Evolutionary conservation across 2,797 vertebrate genomes (phyloP).

Genomic region (Myiotriccus ornatus): DNA sequence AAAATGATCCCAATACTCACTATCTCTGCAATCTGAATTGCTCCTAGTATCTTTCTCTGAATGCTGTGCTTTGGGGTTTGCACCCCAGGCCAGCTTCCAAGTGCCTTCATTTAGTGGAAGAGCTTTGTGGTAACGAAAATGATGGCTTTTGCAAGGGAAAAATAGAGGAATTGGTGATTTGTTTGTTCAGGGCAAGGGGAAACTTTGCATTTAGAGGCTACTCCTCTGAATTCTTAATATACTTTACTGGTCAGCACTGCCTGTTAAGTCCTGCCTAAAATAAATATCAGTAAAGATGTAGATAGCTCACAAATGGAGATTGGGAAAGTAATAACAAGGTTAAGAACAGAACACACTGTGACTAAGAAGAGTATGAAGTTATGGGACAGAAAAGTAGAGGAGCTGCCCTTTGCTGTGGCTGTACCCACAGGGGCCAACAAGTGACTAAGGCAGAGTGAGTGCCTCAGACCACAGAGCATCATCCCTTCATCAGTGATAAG

Average conservation of each 20-base stretch:
- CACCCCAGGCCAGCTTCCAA: no score
- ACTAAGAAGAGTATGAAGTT: neutral
- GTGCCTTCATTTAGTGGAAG: neutral
- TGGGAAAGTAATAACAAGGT: neutral
- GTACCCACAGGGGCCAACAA: neutral
- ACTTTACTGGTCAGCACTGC: neutral
- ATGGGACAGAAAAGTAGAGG: neutral
- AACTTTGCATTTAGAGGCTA: neutral
- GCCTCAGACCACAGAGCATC: neutral
- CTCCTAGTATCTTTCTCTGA: neutral
- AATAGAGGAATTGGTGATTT: neutral
- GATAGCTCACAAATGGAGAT: neutral
- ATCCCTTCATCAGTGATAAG: neutral
- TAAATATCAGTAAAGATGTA: neutral
- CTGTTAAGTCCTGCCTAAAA: neutral
- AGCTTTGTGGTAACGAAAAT: neutral
- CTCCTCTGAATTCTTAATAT: neutral
- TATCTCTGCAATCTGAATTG: neutral
- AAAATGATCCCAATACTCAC: neutral
- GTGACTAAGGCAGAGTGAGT: neutral
- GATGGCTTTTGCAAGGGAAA: neutral
- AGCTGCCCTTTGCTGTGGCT: neutral
- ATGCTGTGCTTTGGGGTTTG: no score
- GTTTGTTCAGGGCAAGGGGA: neutral
- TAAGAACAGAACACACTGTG: neutral